Evolutionary conservation across 2,888 invertebrate species (phyloP).

Genomic region (Saturnia japonica): DNA sequence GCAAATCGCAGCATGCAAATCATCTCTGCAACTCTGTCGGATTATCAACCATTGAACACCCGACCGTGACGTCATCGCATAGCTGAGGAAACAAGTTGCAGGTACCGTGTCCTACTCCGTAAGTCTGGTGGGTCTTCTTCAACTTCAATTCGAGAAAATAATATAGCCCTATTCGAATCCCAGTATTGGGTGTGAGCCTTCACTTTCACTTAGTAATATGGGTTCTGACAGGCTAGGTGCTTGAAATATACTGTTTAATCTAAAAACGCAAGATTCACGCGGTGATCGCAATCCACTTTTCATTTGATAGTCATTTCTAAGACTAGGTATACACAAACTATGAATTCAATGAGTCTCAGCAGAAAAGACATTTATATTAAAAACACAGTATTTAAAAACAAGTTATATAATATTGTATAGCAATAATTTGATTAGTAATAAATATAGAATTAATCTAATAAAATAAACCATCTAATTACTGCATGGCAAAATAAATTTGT

Average conservation of each 20-base stretch:
- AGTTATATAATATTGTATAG: not conserved
- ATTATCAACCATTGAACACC: constrained; percentile 53
- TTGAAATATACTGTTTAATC: too few species aligned
- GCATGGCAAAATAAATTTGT: not conserved
- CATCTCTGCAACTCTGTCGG: constrained; percentile 53
- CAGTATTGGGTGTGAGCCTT: not conserved
- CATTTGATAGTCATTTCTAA: too few species aligned
- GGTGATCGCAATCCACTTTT: too few species aligned
- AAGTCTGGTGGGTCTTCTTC: constrained; percentile 33
- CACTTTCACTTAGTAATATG: not conserved
- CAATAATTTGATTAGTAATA: not conserved
- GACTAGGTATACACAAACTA: too few species aligned
- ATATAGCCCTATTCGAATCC: not conserved
- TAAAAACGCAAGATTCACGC: too few species aligned
- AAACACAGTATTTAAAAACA: too few species aligned
- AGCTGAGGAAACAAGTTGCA: constrained; percentile 70
- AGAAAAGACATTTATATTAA: too few species aligned
- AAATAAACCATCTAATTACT: not conserved
- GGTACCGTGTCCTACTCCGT: constrained; percentile 43
- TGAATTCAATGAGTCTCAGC: too few species aligned
- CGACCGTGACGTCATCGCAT: constrained; percentile 70
- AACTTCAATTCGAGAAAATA: too few species aligned
- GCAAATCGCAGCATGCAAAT: constrained; percentile 53
- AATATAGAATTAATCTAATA: not conserved
- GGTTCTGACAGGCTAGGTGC: too few species aligned